phyloP scores from a whole-genome alignment of 1,140 invertebrate genomes.

The Drosophila sulfurigaster region DNA sequence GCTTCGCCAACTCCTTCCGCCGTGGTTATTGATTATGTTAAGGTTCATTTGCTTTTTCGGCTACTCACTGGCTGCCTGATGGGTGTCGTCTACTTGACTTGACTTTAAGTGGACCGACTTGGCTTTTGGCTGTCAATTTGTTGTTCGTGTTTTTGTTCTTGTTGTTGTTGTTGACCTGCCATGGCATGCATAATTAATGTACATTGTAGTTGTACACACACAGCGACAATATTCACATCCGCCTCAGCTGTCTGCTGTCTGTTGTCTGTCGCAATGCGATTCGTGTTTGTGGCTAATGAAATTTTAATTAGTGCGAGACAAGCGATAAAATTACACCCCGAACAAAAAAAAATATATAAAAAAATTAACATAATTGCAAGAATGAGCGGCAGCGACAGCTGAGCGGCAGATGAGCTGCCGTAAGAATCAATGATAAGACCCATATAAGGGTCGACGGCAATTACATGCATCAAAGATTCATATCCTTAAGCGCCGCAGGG shows the following conservation, averaged over 20 bases:
- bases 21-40: conserved; percentile 66
- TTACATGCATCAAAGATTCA: conserved; percentile 83
- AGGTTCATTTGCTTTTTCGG: conserved; percentile 19
- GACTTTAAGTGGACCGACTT: conserved; percentile 24
- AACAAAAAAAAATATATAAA: neutral
- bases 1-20: neutral
- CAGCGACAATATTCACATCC: conserved; percentile 1
- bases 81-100: neutral
- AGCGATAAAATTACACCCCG: conserved; percentile 65
- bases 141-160: neutral
- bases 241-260: neutral
- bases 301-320: conserved; percentile 80
- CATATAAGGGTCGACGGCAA: conserved; percentile 57
- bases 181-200: conserved; percentile 77
- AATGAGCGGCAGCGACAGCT: neutral
- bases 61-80: neutral
- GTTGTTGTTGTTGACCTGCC: conserved; percentile 31
- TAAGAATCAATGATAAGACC: conserved; percentile 67
- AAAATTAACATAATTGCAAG: conserved; percentile 66
- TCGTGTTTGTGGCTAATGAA: conserved; percentile 64
- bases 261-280: conserved; percentile 53
- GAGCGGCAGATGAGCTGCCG: conserved; percentile 1
- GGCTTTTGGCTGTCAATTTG: conserved; percentile 53
- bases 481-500: conserved; percentile 76
- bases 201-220: conserved; percentile 6